Evolutionary conservation across 2,888 invertebrate genomes (phyloP).

Genomic region (Drosophila eohydei): DNA sequence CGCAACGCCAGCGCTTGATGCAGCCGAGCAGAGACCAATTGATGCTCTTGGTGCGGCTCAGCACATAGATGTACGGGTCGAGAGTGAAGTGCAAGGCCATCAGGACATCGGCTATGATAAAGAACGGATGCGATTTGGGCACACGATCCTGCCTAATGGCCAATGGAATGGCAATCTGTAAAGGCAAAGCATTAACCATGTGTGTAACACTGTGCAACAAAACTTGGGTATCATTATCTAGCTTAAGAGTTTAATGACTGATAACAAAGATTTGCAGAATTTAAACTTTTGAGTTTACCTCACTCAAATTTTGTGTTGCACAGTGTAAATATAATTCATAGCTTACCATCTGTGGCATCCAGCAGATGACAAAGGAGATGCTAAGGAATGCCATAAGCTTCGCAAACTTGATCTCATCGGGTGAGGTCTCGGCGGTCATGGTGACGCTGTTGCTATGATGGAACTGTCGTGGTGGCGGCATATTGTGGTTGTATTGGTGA

Average conservation of each 20-base stretch:
- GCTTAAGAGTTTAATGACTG: too few species aligned
- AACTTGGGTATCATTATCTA: background rate
- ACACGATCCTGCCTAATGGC: conserved; percentile 83
- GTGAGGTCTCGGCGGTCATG: conserved; percentile 85
- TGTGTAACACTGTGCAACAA: background rate
- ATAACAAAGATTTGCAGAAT: too few species aligned
- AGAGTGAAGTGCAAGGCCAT: conserved; percentile 93
- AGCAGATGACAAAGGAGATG: conserved; percentile 92
- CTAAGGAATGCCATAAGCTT: conserved; percentile 93
- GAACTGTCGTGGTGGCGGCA: conserved; percentile 61
- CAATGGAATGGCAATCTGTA: conserved; percentile 88
- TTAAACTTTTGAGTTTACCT: too few species aligned
- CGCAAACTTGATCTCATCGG: conserved; percentile 94
- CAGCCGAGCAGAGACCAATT: conserved; percentile 82
- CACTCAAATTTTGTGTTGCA: too few species aligned
- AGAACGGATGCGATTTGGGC: conserved; percentile 81
- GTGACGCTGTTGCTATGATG: conserved; percentile 82
- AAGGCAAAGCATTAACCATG: conserved; percentile 36
- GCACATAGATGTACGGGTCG: conserved; percentile 93
- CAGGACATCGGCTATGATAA: conserved; percentile 89
- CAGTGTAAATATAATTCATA: background rate
- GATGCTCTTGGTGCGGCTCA: conserved; percentile 87
- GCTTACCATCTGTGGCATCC: conserved; percentile 94
- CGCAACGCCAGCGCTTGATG: conserved; percentile 82
- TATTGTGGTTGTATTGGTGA: conserved; percentile 20